Base-by-base conservation (phyloP, 2,888 invertebrate genomes). In the Lamproptera curius region DNA sequence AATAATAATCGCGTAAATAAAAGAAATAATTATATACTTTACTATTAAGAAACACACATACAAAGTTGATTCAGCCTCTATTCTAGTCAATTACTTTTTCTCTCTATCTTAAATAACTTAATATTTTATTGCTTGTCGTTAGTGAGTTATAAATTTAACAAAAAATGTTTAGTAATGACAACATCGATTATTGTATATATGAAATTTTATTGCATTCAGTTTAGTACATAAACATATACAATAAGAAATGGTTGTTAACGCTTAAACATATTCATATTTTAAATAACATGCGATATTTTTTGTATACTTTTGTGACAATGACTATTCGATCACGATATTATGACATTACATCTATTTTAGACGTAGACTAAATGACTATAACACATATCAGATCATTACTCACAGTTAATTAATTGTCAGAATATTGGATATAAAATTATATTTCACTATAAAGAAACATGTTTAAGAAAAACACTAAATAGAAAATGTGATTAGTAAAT, bases 151-250 rank as follows among this genome's bases (percentile, higher is more conserved):
- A n/a, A n/a, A n/a, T n/a, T n/a, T n/a, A n/a, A n/a, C n/a, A n/a
- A n/a, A n/a, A n/a, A n/a, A n/a, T n/a, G n/a, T n/a, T n/a, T n/a
- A n/a, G n/a, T n/a, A n/a, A n/a, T n/a, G n/a, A n/a, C n/a, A n/a
- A n/a, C n/a, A n/a, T n/a, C n/a, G n/a, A n/a, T n/a, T n/a, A n/a
- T n/a, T n/a, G n/a, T n/a, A n/a, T 68, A 60, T 69, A 74, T 75
- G 72, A 72, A 75, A 68, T 66, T 78, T 70, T 80, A 78, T 77
- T 82, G 73, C 73, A 70, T 76, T 71, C 68, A 57, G 69, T 78
- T 83, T 79, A 78, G 77, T 82, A 70, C 71, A 69, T 75, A 82
- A 79, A 82, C 73, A 73, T 70, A 70, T 80, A 79, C 70, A 78
- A 73, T 74, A 74, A 73, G 72, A 72, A 59, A 70, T 67, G 65